Percentiles rank a stretch among this genome's conserved stretches.
These are phyloP conservation scores for Falco rusticolus DNA, from an alignment of 2,797 vertebrate genomes.

Conservation along the genomic window DNA sequence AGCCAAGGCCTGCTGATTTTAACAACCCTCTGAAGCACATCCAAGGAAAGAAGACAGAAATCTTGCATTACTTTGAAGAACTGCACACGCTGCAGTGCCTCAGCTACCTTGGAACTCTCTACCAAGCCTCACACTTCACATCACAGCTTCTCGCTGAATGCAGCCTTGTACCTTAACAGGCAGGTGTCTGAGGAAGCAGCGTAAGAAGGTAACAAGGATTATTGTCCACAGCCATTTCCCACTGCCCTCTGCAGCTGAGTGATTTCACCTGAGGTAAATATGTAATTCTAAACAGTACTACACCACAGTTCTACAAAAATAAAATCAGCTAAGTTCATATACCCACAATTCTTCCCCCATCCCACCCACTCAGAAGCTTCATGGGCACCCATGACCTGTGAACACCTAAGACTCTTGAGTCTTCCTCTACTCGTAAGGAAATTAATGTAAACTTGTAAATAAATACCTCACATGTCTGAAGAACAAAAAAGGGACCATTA, in stretches of 20 bases:
- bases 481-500: background rate
- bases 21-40: background rate
- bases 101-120: background rate
- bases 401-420: background rate
- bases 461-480: background rate
- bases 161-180: background rate
- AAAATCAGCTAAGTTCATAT: background rate
- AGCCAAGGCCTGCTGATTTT: background rate
- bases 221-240: background rate
- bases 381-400: background rate
- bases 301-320: background rate
- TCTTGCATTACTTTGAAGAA: background rate
- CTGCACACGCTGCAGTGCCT: background rate
- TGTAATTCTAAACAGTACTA: background rate
- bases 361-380: background rate
- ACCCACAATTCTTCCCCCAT: background rate
- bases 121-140: fast-evolving
- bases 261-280: background rate
- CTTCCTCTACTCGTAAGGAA: background rate
- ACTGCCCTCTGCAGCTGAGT: background rate
- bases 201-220: background rate
- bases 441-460: background rate
- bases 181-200: background rate
- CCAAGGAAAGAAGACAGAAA: background rate
- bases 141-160: background rate